These are phyloP conservation scores for Catharus fuscescens DNA, from an alignment of 2,113 vertebrate genomes.

Conservation along the genomic window DNA sequence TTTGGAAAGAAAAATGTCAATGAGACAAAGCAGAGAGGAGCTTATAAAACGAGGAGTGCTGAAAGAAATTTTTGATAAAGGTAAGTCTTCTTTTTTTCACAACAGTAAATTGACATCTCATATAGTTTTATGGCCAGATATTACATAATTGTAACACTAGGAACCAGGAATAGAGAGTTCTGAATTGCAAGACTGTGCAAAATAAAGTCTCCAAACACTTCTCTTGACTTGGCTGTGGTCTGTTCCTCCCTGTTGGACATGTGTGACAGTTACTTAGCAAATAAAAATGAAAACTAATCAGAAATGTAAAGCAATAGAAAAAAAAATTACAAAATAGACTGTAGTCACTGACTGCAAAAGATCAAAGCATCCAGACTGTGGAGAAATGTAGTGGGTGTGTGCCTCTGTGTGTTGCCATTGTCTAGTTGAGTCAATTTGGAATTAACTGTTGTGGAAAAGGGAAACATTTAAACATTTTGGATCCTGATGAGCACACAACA, in stretches of 20 bases:
- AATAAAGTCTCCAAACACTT: neutral
- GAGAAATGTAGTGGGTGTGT: neutral
- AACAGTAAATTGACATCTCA: neutral
- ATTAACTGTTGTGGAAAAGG: neutral
- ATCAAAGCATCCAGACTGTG: neutral
- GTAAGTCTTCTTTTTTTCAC: constrained; percentile 74
- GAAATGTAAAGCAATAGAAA: neutral
- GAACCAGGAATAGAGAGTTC: neutral
- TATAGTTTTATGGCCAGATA: neutral
- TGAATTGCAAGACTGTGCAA: neutral
- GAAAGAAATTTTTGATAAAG: constrained; percentile 99
- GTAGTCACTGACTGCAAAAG: neutral
- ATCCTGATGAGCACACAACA: neutral
- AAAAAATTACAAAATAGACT: neutral
- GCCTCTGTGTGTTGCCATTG: neutral
- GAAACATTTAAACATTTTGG: neutral
- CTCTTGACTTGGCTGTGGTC: neutral
- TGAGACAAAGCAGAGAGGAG: constrained; percentile 97
- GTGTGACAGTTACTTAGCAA: neutral
- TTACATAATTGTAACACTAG: neutral
- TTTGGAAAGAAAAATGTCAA: constrained; percentile 96
- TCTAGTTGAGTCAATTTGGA: neutral
- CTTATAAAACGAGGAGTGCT: constrained; percentile 96
- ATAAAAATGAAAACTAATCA: neutral
- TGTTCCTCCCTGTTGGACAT: neutral